Conservation (phyloP, 2,888 invertebrate genomes). For the Drosophila nigricruria region DNA sequence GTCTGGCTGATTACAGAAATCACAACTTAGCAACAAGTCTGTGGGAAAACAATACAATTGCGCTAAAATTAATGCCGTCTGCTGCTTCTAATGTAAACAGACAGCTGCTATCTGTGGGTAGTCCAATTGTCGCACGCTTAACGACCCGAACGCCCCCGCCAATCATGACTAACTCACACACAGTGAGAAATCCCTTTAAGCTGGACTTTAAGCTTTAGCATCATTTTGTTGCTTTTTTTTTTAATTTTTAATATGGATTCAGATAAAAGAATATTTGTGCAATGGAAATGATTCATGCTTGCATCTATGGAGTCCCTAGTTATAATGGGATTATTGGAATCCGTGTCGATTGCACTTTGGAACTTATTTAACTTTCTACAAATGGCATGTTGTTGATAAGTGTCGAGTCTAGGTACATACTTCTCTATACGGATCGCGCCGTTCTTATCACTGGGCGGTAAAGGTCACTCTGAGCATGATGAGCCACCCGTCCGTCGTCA, state of each 20-base stretch:
- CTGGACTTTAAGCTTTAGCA: constrained; percentile 26
- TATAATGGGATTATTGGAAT: constrained; percentile 27
- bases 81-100: constrained; percentile 26
- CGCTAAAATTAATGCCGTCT: constrained; percentile 26
- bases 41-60: constrained; percentile 3
- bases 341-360: constrained; percentile 61
- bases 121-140: constrained; percentile 21
- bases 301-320: constrained; percentile 57
- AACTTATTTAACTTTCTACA: constrained; percentile 39
- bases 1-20: constrained; percentile 65
- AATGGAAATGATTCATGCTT: constrained; percentile 45
- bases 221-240: not conserved
- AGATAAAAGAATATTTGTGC: constrained; percentile 26
- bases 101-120: constrained; percentile 27
- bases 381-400: constrained; percentile 71
- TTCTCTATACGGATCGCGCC: constrained; percentile 33
- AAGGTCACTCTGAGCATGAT: constrained; percentile 57
- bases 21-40: constrained; percentile 44
- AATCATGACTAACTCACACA: constrained; percentile 16
- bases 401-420: constrained; percentile 56
- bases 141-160: constrained; percentile 27
- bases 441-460: constrained; percentile 55
- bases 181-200: constrained; percentile 6
- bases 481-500: constrained; percentile 34
- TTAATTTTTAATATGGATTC: not conserved